Base-by-base conservation (phyloP, 2,888 invertebrate genomes). In the Lasioglossum pauxillum region DNA sequence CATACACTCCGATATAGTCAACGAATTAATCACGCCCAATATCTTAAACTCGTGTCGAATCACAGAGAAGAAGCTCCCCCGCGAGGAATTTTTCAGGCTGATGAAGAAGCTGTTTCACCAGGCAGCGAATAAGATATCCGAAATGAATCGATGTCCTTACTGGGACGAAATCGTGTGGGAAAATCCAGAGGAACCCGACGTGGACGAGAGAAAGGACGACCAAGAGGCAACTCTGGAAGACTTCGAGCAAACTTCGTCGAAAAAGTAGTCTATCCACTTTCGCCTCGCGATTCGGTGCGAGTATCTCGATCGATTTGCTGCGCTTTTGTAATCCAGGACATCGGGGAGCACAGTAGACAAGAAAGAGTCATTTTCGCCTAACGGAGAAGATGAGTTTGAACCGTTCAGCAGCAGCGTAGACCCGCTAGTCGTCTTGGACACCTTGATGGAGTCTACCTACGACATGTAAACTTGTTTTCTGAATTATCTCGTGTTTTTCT, bases 401-500 rank as follows among this genome's bases (percentile, higher is more conserved):
- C 38, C 64, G 85, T 75, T 73, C 19, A 69, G 19, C 35, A 71
- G 44, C 31, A 71, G 44, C 67, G 44, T 53, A 71, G 67, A 86
- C 73, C 78, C 85, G 5, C 23, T 46, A 14, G 44, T 74, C 7
- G 79, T 89, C 73, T 84, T 94, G 38, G 76, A 91, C 44, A 71
- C 81, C 44, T 90, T 94, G 57, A 88, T 93, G 1, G 88, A 91
- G 12, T 90, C 92, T 8, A 92, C 92, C 31, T 93, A 92, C 80
- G 77, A 84, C 35, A 91, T 93, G 94, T 94, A 83, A 83, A 88
- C 89, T 75, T 46, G 5, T 44, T 41, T 12, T 16, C 16, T 8
- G 35, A 64, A 64, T 16, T 35, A 8, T 35, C 35, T 3, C 19
- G 19, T 5, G 1, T 8, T 4, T 19, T 60, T 0, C 16, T 10